Evolutionary conservation across 1,140 invertebrate genomes (phyloP).

Genomic region (Aricia agestis): DNA sequence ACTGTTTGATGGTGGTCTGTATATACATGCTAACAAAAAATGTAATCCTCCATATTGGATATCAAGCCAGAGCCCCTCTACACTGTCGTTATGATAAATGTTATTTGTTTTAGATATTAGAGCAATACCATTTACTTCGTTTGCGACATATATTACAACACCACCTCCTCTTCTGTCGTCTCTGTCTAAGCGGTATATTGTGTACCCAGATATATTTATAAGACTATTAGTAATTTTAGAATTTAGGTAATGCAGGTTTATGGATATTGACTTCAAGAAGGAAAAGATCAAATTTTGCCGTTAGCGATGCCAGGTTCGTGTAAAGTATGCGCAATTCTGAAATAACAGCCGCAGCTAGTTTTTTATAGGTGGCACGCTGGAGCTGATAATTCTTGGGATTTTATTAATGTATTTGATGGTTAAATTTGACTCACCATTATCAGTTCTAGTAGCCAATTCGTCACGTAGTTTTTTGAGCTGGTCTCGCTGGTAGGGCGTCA

Average conservation of each 20-base stretch:
- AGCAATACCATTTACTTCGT: neutral
- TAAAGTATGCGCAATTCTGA: neutral
- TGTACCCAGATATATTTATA: slow-evolving; percentile 2
- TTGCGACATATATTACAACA: neutral
- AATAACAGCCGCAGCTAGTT: neutral
- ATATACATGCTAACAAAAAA: too few relatives aligned
- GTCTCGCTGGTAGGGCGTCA: neutral
- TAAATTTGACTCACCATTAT: neutral
- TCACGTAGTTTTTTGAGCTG: neutral
- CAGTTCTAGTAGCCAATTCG: neutral
- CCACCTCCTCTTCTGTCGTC: neutral
- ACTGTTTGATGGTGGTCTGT: too few relatives aligned
- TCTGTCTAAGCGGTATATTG: neutral
- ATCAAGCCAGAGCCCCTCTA: slow-evolving; percentile 1
- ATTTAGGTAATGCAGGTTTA: neutral
- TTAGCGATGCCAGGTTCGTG: neutral
- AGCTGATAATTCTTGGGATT: too few relatives aligned
- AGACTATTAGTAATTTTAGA: neutral
- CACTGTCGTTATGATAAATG: slow-evolving; percentile 3
- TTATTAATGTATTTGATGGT: too few relatives aligned
- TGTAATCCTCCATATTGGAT: neutral
- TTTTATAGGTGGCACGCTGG: neutral
- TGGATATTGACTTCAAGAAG: neutral
- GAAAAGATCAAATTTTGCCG: slow-evolving; percentile 4
- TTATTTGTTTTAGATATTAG: neutral